Evolutionary conservation across 2,888 invertebrate species (phyloP), one percentile per base, ranked within the genome.

Genomic region (Blomia tropicalis): DNA sequence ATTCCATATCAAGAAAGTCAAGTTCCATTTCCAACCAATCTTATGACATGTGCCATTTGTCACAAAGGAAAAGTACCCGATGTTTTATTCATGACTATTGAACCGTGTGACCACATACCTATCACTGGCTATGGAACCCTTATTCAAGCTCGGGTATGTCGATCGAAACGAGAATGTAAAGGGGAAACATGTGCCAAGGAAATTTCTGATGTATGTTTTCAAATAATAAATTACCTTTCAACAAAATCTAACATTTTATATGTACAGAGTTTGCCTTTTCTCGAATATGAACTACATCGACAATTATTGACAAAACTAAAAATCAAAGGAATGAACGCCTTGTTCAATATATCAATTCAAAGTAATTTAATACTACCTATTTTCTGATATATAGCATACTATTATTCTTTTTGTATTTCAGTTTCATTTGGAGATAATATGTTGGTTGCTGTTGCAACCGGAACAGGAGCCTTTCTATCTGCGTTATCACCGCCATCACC

Each of bases 241-340:
- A n/a, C n/a, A n/a, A n/a, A 31, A 29, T 29, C 17, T 66, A 27
- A 27, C 56, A 11, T 23, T 60, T 63, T 3, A 54, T 19, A 17
- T 14, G 63, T 30, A 31, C 88, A 95, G 77, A 87, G 87, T 69
- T 77, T 95, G 61, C 95, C 95, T 0, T 95, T 95, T 77, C 75
- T 95, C 61, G 95, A 96, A 74, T 95, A 93, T 73, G 93, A 96
- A 73, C 77, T 96, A 54, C 92, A 96, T 74, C 82, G 88, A 65
- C 80, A 92, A 68, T 76, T 95, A 41, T 79, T 92, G 1, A 90
- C 89, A 71, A 93, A 92, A 72, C 76, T 95, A 2, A 83, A 87
- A 74, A 70, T 92, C 67, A 88, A 88, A 74, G 92, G 91, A 5
- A 92, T 93, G 82, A 96, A 95, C 77, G 86, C 90, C 3, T 77